Evolutionary conservation across 1,140 invertebrate species (phyloP), one percentile per base, ranked within the genome.

Genomic region (Drosophila ambigua): DNA sequence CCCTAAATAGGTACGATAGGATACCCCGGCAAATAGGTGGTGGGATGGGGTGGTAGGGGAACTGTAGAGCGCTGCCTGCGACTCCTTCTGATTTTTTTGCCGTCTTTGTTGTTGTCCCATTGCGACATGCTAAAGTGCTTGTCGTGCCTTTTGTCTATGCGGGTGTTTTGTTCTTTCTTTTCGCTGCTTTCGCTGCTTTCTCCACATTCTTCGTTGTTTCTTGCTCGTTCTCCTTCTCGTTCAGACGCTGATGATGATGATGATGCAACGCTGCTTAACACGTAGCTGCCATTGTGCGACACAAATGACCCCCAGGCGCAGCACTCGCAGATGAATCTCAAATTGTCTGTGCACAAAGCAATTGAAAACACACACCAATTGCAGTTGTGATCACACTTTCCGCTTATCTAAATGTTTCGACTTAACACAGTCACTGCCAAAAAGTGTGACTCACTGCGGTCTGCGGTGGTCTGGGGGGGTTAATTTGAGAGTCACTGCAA

Each of bases 81-180:
- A 72, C 69, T 54, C 24, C 7, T 41, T n/a, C 20, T 20, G 20
- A 20, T 20, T 57, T 24, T 16, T 44, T 31, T 41, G 44, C 8
- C 51, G 55, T 49, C 76, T 79, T 79, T 79, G 72, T 80, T 81
- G 53, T 60, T 45, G 28, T 50, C 35, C 66, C 39, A 69, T 69
- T 63, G 79, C 79, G 79, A 87, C 83, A 87, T 87, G 83, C 79
- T 89, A 89, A 88, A 88, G 84, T 89, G 84, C 85, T 89, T 81
- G 84, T 89, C 84, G 69, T 77, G 81, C 87, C 35, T 81, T 78
- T 85, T 89, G 80, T 83, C 77, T 80, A 55, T 57, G 69, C 58
- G 77, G 64, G 64, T 49, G 45, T 68, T 58, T 60, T 43, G 28
- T 54, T 31, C 31, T 15, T 54, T 57, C 44, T 71, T 57, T 64